phyloP scores from a whole-genome alignment of 2,797 vertebrate species.

The Eremophila alpestris region DNA sequence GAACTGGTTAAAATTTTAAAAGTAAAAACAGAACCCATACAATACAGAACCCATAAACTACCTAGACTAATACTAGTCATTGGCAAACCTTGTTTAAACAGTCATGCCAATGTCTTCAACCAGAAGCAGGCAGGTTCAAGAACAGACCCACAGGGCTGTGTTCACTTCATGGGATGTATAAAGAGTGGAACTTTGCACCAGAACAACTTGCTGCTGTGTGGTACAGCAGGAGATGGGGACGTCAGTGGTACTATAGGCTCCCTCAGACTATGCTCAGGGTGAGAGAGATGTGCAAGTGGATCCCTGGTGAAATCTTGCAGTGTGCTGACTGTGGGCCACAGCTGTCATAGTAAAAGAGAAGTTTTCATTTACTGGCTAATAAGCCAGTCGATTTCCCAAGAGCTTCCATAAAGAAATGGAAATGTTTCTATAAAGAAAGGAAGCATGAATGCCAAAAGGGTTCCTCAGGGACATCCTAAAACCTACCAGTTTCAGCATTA shows the following conservation, averaged over 20 bases:
- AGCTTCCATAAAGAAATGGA: not conserved
- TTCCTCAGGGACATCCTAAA: not conserved
- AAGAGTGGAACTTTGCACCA: not conserved
- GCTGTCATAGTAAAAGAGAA: not conserved
- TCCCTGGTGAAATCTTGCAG: accelerated
- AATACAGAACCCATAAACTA: not conserved
- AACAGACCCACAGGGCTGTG: not conserved
- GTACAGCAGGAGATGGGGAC: not conserved
- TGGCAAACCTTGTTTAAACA: not conserved
- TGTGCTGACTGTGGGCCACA: not conserved
- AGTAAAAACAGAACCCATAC: not conserved
- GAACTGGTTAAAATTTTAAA: not conserved
- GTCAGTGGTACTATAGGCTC: accelerated
- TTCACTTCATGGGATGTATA: not conserved
- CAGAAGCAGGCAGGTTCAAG: not conserved
- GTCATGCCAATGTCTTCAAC: not conserved
- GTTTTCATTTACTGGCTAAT: not conserved
- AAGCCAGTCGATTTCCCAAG: not conserved
- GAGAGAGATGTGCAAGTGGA: not conserved
- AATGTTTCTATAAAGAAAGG: not conserved
- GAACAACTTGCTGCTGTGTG: accelerated
- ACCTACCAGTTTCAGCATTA: not conserved
- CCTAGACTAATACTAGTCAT: not conserved
- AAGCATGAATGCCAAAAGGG: accelerated
- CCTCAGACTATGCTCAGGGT: not conserved